Conservation (phyloP, 2,797 vertebrate species). For the Artibeus jamaicensis region DNA sequence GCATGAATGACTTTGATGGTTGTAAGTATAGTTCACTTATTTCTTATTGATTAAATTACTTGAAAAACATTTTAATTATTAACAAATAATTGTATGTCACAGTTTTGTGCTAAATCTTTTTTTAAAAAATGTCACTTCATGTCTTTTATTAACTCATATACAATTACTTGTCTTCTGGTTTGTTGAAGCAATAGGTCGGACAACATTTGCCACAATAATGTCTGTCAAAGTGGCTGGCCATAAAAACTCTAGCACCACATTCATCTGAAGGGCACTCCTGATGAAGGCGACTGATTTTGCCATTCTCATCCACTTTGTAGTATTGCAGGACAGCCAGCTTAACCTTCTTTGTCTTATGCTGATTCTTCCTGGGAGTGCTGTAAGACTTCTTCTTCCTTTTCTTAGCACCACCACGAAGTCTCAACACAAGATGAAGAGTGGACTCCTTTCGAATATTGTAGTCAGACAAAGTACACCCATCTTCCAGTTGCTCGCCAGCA, state of each 20-base stretch:
- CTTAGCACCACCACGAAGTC: slow-evolving; percentile 97
- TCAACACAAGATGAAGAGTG: slow-evolving; percentile 96
- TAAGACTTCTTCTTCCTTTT: slow-evolving; percentile 99
- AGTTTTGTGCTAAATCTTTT: slow-evolving; percentile 10
- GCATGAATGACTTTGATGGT: not conserved
- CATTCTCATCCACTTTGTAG: slow-evolving; percentile 99
- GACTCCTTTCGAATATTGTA: slow-evolving; percentile 99
- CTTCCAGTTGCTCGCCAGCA: slow-evolving; percentile 96
- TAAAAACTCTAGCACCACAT: too few species aligned
- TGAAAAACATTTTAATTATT: not conserved
- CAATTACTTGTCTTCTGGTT: too few species aligned
- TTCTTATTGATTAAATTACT: slow-evolving; percentile 43
- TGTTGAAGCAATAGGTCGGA: too few species aligned
- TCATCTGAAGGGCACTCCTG: too few species aligned
- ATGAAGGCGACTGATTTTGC: too few species aligned
- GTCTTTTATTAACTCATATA: too few species aligned
- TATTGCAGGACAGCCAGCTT: slow-evolving; percentile 98
- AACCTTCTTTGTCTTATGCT: slow-evolving; percentile 99
- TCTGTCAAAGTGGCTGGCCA: too few species aligned
- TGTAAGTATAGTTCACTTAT: not conserved
- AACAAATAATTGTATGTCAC: not conserved
- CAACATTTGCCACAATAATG: too few species aligned
- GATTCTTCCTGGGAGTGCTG: slow-evolving; percentile 99
- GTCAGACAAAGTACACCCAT: slow-evolving; percentile 95
- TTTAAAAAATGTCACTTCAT: too few species aligned